Evolutionary conservation across 2,888 invertebrate genomes (phyloP).

Genomic region (Hypomecis punctinalis): DNA sequence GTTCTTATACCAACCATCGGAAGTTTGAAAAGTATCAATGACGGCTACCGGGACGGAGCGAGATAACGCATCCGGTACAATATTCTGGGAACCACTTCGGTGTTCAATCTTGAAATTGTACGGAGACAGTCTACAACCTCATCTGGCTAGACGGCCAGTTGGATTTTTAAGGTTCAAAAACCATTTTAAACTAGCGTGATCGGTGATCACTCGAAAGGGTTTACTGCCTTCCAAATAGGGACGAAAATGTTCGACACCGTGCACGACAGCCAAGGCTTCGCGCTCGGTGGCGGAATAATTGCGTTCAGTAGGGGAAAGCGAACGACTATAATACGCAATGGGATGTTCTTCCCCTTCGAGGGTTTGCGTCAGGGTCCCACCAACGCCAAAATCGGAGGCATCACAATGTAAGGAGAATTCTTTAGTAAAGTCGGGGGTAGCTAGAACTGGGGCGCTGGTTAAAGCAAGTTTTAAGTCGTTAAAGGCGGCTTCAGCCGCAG

Average conservation of each 20-base stretch:
- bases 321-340: not conserved
- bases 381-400: not conserved
- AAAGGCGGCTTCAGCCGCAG: not conserved
- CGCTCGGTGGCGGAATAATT: not conserved
- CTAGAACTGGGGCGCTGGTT: not conserved
- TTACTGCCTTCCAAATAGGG: not conserved
- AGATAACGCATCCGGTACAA: constrained; percentile 11
- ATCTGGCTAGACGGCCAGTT: not conserved
- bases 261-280: not conserved
- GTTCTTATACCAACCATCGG: too few relatives aligned
- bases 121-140: constrained; percentile 12
- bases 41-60: not conserved
- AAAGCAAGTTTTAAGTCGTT: not conserved
- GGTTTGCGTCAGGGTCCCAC: not conserved
- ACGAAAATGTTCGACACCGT: not conserved
- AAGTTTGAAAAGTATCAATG: too few relatives aligned
- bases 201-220: constrained; percentile 5
- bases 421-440: not conserved
- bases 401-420: not conserved
- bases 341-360: not conserved
- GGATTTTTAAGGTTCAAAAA: not conserved
- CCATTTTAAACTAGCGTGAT: constrained; percentile 25
- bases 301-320: not conserved
- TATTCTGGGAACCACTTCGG: constrained; percentile 1
- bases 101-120: constrained; percentile 11